Percentiles rank a stretch among this genome's conserved stretches.
Evolutionary conservation across 2,888 invertebrate species (phyloP).

Genomic region (Phrixothrix hirtus): DNA sequence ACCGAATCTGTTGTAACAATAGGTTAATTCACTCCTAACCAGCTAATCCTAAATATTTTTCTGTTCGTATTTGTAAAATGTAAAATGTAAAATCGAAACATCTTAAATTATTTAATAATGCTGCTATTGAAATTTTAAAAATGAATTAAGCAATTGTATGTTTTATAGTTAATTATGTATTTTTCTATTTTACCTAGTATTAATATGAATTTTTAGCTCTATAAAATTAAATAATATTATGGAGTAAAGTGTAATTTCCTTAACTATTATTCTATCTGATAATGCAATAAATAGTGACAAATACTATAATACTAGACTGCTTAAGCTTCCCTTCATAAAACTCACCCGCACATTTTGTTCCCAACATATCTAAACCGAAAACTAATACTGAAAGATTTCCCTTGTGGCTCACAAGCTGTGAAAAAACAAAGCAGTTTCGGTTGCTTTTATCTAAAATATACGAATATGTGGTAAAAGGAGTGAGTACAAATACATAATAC

Average conservation of each 20-base stretch:
- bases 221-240: neutral
- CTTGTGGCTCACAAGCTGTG: slow-evolving; percentile 31
- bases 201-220: no score
- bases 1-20: no score
- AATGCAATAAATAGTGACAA: slow-evolving; percentile 28
- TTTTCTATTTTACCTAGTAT: no score
- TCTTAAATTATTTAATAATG: no score
- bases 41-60: no score
- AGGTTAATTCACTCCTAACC: no score
- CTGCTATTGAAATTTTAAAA: no score
- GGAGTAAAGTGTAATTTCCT: neutral
- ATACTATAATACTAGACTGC: slow-evolving; percentile 38
- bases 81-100: no score
- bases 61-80: no score
- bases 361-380: slow-evolving; percentile 37
- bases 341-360: slow-evolving; percentile 36
- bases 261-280: neutral
- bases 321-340: slow-evolving; percentile 38
- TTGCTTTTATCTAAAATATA: slow-evolving; percentile 22
- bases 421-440: slow-evolving; percentile 31
- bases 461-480: slow-evolving; percentile 18
- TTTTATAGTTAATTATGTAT: no score
- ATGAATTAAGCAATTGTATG: no score
- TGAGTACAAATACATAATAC: no score
- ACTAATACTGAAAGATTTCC: slow-evolving; percentile 39